A percentile compares a stretch with the other conserved stretches of the same genome.
Evolutionary conservation across 2,888 invertebrate genomes (phyloP).

Genomic region (Netelia inedita): DNA sequence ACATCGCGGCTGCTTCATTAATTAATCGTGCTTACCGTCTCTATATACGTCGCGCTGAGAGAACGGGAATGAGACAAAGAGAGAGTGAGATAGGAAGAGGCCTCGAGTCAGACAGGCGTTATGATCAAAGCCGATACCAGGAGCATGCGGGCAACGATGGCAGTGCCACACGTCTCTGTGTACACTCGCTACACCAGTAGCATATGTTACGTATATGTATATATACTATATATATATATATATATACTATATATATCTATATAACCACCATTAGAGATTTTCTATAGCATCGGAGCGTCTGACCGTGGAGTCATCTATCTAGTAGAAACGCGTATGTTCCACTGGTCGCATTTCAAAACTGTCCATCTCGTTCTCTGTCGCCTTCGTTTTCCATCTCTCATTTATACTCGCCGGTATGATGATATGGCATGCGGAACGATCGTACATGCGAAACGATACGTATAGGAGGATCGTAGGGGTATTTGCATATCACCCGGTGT

Average conservation of each 20-base stretch:
- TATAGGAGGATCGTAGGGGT: slow-evolving; percentile 72
- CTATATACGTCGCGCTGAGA: slow-evolving; percentile 5
- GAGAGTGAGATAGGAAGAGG: slow-evolving; percentile 57
- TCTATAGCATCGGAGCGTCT: slow-evolving; percentile 33
- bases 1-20: slow-evolving; percentile 60
- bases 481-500: slow-evolving; percentile 81
- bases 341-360: slow-evolving; percentile 48
- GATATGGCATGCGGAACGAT: slow-evolving; percentile 73
- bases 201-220: background rate
- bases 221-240: slow-evolving; percentile 6
- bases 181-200: slow-evolving; percentile 70
- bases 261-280: slow-evolving; percentile 6
- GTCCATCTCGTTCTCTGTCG: slow-evolving; percentile 62
- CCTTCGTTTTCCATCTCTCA: slow-evolving; percentile 59
- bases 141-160: slow-evolving; percentile 31
- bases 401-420: slow-evolving; percentile 56
- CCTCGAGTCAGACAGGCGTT: slow-evolving; percentile 69
- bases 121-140: slow-evolving; percentile 76
- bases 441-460: slow-evolving; percentile 69
- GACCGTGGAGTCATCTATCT: slow-evolving; percentile 53
- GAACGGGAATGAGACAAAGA: slow-evolving; percentile 16
- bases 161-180: slow-evolving; percentile 64
- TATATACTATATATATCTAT: slow-evolving; percentile 13
- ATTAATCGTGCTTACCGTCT: slow-evolving; percentile 64
- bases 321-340: slow-evolving; percentile 42